Evolutionary conservation across 2,888 invertebrate species (phyloP), one percentile per base, ranked within the genome.

Genomic region (Philonicus albiceps): DNA sequence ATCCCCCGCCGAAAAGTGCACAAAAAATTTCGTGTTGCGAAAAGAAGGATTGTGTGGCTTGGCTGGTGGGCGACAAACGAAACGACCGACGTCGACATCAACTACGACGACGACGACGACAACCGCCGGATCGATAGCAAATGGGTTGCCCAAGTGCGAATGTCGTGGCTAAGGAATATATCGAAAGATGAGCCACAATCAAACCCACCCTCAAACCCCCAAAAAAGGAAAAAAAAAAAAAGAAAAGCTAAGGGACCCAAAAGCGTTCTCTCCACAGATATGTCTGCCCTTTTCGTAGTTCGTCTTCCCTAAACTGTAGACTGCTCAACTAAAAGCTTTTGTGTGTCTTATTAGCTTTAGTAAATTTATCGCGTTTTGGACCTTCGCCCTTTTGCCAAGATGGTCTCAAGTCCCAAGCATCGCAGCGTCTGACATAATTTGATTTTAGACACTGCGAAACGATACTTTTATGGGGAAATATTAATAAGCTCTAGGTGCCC

Each of bases 11-110:
- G 75, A 86, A 86, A 86, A 86, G 75, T 75, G 76, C 76, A 86
- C 75, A 86, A 86, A 86, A 76, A 76, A 75, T 86, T 86, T 86
- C 86, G 86, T 86, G 78, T 76, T 86, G 86, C 86, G 76, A 86
- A 40, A 86, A 86, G 76, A 86, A 86, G 40, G 75, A 75, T 85
- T 86, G 86, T 76, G 86, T 16, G 40, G 40, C 40, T 31, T 64
- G 55, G 86, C 37, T 76, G 86, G 76, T 86, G 86, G 86, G 86
- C 76, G 86, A 86, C 76, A 86, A 86, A 75, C 53, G 75, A 85
- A 43, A 43, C 40, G 40, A 43, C 40, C 40, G 40, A 43, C 40
- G 34, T 1, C 40, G 40, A 40, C 7, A 13, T 2, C 34, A 11
- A 37, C 37, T 13, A 53, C 76, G n/a, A n/a, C 40, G 34, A 8